These are phyloP conservation scores for Ochotona princeps DNA, from an alignment of 2,113 vertebrate species.

Conservation along the genomic window DNA sequence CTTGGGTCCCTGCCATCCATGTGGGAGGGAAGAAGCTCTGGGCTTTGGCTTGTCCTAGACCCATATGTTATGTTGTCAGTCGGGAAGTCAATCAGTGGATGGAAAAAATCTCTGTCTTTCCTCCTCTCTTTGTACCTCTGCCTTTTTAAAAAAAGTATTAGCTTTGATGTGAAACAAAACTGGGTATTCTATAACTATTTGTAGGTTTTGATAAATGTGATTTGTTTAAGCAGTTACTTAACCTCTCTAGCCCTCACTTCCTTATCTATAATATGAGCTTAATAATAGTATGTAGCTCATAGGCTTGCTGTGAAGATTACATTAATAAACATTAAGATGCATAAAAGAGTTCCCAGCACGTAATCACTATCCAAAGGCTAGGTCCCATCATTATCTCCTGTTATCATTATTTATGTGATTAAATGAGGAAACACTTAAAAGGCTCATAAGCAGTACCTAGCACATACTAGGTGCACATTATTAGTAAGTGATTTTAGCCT, in stretches of 20 bases:
- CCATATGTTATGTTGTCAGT: too few species aligned
- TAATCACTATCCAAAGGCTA: background rate
- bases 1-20: too few species aligned
- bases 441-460: background rate
- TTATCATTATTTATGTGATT: slow-evolving; percentile 21
- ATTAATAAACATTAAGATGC: background rate
- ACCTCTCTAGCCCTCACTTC: background rate
- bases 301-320: slow-evolving; percentile 2
- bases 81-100: too few species aligned
- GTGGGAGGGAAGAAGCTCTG: too few species aligned
- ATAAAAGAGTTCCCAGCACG: background rate
- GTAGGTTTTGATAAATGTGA: background rate
- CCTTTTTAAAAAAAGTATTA: background rate
- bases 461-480: background rate
- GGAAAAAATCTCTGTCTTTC: too few species aligned
- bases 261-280: slow-evolving; percentile 43
- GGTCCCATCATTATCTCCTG: slow-evolving; percentile 9
- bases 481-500: slow-evolving; percentile 30
- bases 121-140: too few species aligned
- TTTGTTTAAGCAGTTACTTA: slow-evolving; percentile 20
- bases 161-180: slow-evolving; percentile 37
- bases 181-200: background rate
- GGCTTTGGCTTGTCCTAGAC: too few species aligned
- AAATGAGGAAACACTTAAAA: slow-evolving; percentile 25
- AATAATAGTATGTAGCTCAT: background rate